phyloP scores from a whole-genome alignment of 2,888 invertebrate genomes.

The Caenorhabditis becei region DNA sequence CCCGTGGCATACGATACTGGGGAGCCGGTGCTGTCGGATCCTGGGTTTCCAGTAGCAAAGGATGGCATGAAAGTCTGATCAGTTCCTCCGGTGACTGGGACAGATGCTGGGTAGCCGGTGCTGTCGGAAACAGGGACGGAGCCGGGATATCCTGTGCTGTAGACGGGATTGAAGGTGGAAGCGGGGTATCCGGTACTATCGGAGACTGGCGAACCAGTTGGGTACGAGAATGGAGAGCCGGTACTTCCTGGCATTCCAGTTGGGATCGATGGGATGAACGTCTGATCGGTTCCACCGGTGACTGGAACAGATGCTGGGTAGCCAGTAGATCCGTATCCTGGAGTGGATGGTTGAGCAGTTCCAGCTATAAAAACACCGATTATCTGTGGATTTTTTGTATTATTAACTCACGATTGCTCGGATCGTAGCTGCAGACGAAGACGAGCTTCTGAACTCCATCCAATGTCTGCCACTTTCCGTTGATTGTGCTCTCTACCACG shows the following conservation, averaged over 20 bases:
- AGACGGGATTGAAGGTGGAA: no score
- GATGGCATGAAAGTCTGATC: not conserved
- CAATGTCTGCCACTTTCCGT: constrained; percentile 44
- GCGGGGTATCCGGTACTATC: constrained; percentile 2
- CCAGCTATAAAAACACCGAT: constrained; percentile 7
- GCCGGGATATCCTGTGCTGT: no score
- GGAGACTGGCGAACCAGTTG: not conserved
- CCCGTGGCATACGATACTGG: not conserved
- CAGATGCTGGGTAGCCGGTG: constrained; percentile 5
- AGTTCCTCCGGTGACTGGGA: constrained; percentile 5
- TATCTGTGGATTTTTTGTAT: no score
- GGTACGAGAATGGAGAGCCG: not conserved
- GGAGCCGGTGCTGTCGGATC: not conserved
- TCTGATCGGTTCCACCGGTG: not conserved
- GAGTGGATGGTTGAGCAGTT: constrained; percentile 16
- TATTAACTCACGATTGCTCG: constrained; percentile 17
- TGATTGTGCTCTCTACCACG: constrained; percentile 34
- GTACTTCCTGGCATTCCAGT: not conserved
- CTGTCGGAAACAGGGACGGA: not conserved
- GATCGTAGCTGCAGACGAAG: constrained; percentile 49
- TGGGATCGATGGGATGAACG: not conserved
- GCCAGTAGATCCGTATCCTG: not conserved
- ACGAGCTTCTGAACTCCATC: not conserved
- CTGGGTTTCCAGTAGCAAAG: not conserved
- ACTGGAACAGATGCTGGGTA: constrained; percentile 5